Evolutionary conservation across 2,888 invertebrate genomes (phyloP), one percentile per base, ranked within the genome.

Genomic region (Boloria selene): DNA sequence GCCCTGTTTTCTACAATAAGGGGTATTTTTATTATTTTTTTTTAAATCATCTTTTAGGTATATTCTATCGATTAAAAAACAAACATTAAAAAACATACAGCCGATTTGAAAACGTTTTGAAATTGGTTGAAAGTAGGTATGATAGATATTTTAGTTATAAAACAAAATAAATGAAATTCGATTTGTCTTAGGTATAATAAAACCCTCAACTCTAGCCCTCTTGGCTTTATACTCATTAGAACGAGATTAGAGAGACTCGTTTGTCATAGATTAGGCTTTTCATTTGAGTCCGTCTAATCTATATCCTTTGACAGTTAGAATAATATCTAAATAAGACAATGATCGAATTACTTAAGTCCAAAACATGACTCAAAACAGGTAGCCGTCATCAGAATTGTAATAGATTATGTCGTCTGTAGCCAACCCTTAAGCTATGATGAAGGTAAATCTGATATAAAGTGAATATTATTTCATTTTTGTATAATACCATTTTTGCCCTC

Each of bases 191-290:
- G 5, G n/a, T n/a, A n/a, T 22, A 13, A 56, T 5, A 56, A 56
- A 26, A 56, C 22, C n/a, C 44, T 22, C 44, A 56, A 56, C 22
- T 44, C 45, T 26, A 22, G 22, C 45, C n/a, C n/a, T n/a, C n/a
- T 45, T 45, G 45, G 26, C 22, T 56, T 56, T 45, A 56, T 45
- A 45, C 56, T 56, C 56, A 61, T 61, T 61, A 51, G 38, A 51
- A 18, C 4, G 13, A 53, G 84, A 87, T 86, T 83, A 78, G 61
- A 60, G 64, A 44, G 62, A 64, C 73, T 76, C 84, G 84, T 88
- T 85, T 81, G 81, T 87, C 85, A 87, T 80, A 84, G 86, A 87
- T 84, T 83, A 83, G 69, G 67, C 65, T 72, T 73, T 73, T 73
- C 65, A 72, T 77, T 75, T 72, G 61, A 67, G 71, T 61, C 69